Conservation (phyloP, 1,140 invertebrate genomes). For the Leptinotarsa defecta region DNA sequence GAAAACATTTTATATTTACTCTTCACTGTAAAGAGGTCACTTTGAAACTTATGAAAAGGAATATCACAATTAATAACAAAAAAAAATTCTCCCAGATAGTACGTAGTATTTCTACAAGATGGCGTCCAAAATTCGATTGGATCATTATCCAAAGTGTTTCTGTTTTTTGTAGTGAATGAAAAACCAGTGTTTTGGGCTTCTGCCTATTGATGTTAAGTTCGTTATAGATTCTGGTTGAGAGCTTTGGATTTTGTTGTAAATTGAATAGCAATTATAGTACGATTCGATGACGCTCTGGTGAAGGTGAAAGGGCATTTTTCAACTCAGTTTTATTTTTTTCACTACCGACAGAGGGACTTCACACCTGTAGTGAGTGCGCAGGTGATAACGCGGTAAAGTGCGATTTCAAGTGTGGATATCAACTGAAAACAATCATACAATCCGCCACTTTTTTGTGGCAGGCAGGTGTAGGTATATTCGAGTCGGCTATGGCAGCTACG, state of each 20-base stretch:
- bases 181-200: constrained; percentile 49
- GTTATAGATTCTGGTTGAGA: neutral
- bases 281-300: constrained; percentile 17
- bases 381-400: constrained; percentile 49
- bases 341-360: constrained; percentile 54
- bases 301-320: constrained; percentile 21
- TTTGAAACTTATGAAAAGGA: too few species aligned
- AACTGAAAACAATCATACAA: constrained; percentile 43
- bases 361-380: constrained; percentile 52
- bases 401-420: constrained; percentile 45
- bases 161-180: constrained; percentile 49
- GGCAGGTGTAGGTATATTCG: constrained; percentile 34
- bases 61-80: too few species aligned
- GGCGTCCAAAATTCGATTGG: constrained; percentile 11
- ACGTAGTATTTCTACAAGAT: constrained; percentile 5
- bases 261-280: too few species aligned
- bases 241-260: constrained; percentile 14
- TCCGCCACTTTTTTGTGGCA: constrained; percentile 40
- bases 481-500: constrained; percentile 70
- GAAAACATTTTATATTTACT: too few species aligned
- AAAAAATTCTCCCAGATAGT: too few species aligned
- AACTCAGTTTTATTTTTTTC: constrained; percentile 44
- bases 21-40: too few species aligned
- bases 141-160: constrained; percentile 38
- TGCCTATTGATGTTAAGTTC: constrained; percentile 36